These are phyloP conservation scores for Orestias chungarensis DNA, from an alignment of 2,797 vertebrate species.

Conservation along the genomic window DNA sequence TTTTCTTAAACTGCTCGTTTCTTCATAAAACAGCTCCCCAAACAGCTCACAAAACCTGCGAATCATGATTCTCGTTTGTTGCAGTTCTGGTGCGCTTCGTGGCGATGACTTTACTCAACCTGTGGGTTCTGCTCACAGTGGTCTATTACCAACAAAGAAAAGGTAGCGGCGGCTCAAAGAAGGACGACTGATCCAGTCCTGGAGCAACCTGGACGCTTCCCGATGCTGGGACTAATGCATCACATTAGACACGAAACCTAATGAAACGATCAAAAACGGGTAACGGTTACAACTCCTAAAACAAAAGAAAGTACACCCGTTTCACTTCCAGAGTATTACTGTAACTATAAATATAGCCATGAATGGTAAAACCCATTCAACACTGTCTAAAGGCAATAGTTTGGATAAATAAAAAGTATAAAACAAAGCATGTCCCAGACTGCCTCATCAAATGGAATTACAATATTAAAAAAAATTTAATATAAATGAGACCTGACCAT, in stretches of 20 bases:
- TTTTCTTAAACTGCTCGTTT: too few relatives aligned
- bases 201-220: not conserved
- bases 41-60: too few relatives aligned
- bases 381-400: not conserved
- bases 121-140: conserved; percentile 88
- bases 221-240: not conserved
- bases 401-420: not conserved
- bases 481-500: too few relatives aligned
- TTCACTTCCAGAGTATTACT: not conserved
- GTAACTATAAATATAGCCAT: not conserved
- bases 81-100: conserved; percentile 90
- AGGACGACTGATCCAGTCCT: conserved; percentile 73
- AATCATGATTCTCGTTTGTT: conserved; percentile 34
- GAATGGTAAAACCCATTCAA: not conserved
- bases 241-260: not conserved
- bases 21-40: too few relatives aligned
- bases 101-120: conserved; percentile 86
- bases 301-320: not conserved
- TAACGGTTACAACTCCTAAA: not conserved
- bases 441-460: too few relatives aligned
- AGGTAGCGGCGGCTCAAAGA: conserved; percentile 71
- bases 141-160: conserved; percentile 84
- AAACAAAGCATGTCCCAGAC: too few relatives aligned
- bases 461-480: too few relatives aligned
- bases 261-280: not conserved